Evolutionary conservation across 2,797 vertebrate species (phyloP), one percentile per base, ranked within the genome.

Genomic region (Sciurus carolinensis): DNA sequence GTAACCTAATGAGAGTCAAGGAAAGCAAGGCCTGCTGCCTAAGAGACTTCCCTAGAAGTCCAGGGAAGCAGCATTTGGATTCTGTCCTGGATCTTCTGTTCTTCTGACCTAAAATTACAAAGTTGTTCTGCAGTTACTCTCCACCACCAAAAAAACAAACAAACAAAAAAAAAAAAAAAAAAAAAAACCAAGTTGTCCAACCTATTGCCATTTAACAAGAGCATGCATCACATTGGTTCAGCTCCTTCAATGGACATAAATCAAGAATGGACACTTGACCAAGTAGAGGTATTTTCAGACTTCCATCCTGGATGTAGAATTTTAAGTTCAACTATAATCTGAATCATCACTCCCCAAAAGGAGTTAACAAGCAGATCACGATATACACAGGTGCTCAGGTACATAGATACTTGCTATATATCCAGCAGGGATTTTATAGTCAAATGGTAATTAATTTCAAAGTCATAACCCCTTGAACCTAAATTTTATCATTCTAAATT

Each of bases 401-500:
- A 71, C 8, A 66, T 1, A 72, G 69, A 82, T 5, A 50, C 44
- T 54, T 47, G 69, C 10, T 39, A 4, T 22, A 39, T 42, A 66
- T 33, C 18, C 24, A 84, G 18, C 10, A 93, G 42, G 15, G 20
- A 17, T 13, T 92, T 92, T 24, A 7, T 26, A n/a, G 12, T 1
- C 84, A 93, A 91, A 81, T 36, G 6, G 26, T 22, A 73, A 81
- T 42, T 64, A 77, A 87, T 77, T 77, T 73, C 64, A 90, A 84
- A 85, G 50, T 18, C 26, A 84, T 81, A 81, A 83, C 30, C 66
- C 82, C 85, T 85, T 66, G 66, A 71, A 71, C 2, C 1, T 79
- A 67, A 64, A 62, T 64, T 36, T 80, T 64, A 24, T 82, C 50
- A 86, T 80, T 89, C 67, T 87, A 67, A 83, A 80, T 52, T 88